Base-by-base conservation (phyloP, 2,888 invertebrate species). In the Xanthia icteritia region DNA sequence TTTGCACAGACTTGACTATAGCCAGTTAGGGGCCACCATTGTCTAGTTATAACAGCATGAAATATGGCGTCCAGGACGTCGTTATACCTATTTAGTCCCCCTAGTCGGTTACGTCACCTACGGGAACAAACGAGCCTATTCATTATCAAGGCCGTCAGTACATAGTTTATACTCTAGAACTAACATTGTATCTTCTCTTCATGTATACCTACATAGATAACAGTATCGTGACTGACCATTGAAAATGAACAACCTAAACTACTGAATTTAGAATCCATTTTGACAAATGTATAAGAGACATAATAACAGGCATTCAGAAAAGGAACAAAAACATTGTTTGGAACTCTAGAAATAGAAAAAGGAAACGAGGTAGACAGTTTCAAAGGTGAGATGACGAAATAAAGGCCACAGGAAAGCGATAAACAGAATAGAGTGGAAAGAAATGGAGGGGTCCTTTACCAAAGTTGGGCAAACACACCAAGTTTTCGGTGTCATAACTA, bases 81-180 rank as follows among this genome's bases (percentile, higher is more conserved):
- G 83, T 83, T 83, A 58, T 58, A 51, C 54, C 84, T 69, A 80
- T 84, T 84, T 48, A 79, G 84, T 70, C 17, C 60, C 78, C 83
- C 73, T 73, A 68, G 20, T 48, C 67, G 23, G 66, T 67, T 58
- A 58, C 31, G 85, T 76, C 82, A 72, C 82, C 81, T 72, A 70
- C 61, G 60, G 68, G 81, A 81, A 81, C 70, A 70, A 74, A 70
- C 67, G 61, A 81, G 51, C 61, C 64, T 82, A 76, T 69, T 85
- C 64, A 72, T 72, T 74, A 61, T 6, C 63, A 83, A 86, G 72
- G 70, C 48, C 84, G 60, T 36, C 31, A 15, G 42, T 31, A 69
- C 45, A 51, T 15, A 58, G 61, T 79, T 68, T 42, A 36, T 20
- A 42, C n/a, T 42, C 42, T 61, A 61, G 82, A 75, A 82, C 81